Evolutionary conservation across 2,888 invertebrate genomes (phyloP).

Genomic region (Dione juno): DNA sequence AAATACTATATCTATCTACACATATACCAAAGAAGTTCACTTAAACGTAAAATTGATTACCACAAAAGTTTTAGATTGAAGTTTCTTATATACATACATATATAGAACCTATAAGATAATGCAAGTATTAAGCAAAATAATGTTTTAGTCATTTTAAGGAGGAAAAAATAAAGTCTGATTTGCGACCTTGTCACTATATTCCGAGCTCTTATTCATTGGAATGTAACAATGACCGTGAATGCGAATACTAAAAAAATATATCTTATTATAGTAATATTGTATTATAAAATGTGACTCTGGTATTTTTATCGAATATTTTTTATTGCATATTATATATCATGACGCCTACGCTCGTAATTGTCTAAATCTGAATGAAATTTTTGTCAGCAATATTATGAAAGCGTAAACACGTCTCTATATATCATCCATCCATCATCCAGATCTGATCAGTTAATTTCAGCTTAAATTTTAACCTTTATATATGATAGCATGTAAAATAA

Average conservation of each 20-base stretch:
- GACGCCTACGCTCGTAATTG: slow-evolving; percentile 12
- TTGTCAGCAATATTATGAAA: not conserved
- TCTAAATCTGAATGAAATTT: not conserved
- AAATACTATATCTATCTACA: too few relatives aligned
- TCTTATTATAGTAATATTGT: slow-evolving; percentile 31
- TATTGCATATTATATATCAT: not conserved
- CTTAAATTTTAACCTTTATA: too few relatives aligned
- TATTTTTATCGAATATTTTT: slow-evolving; percentile 31
- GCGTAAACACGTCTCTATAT: not conserved
- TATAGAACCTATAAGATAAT: not conserved
- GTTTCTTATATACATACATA: not conserved
- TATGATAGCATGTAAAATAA: too few relatives aligned
- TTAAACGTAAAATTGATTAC: not conserved
- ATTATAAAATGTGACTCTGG: slow-evolving; percentile 30
- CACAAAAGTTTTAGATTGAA: not conserved
- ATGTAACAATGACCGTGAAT: slow-evolving; percentile 68
- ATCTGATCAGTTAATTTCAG: not conserved
- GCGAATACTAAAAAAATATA: slow-evolving; percentile 38
- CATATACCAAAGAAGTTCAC: not conserved
- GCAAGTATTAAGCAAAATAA: not conserved
- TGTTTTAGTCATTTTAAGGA: slow-evolving; percentile 13
- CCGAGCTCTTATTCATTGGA: slow-evolving; percentile 57
- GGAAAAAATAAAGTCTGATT: slow-evolving; percentile 34
- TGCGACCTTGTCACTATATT: slow-evolving; percentile 62
- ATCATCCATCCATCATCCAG: not conserved